Base-by-base conservation (phyloP, 2,797 vertebrate species). In the Lindbergichthys nudifrons region DNA sequence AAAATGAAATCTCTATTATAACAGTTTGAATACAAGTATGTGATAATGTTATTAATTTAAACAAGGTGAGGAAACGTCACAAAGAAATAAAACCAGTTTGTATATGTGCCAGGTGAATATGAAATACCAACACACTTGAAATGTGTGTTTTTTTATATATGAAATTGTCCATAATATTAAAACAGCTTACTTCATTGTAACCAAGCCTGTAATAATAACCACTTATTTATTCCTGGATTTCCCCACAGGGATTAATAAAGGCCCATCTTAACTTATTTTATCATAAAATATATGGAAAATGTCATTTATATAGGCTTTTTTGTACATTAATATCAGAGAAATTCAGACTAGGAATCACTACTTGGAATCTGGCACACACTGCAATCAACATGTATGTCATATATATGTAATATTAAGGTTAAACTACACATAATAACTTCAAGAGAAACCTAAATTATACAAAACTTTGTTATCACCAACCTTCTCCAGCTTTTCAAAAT, bases 401-500 rank as follows among this genome's bases (percentile, higher is more conserved):
- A 16, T 21, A 61, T 74, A 12, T n/a, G 58, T 74, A 16, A 36
- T 48, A 58, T 23, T 70, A 14, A 63, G 30, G n/a, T 58, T 10
- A 21, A 52, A 46, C 50, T 14, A 32, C 4, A 79, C 69, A 53
- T 26, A 41, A 47, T 9, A 59, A 47, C 43, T 59, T 65, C 7
- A 75, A 66, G 26, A 13, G 67, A 12, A 71, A 79, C 21, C 45
- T 18, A 65, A 66, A 19, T 65, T 26, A 68, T 21, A 60, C 47
- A n/a, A 13, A 79, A 77, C 51, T 65, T 70, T 64, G 41, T 70
- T 53, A 70, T 85, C 72, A 94, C 96, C 92, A 83, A 99, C 98
- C 97, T 99, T 97, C 92, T 99, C 98, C 95, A 99, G 93, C 90
- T 97, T 97, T 91, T 99, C 97, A 77, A 99, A 99, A 93, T 99